Percentiles rank a stretch among this genome's conserved stretches.
Evolutionary conservation across 2,113 vertebrate genomes (phyloP).

Genomic region (Pungitius pungitius): DNA sequence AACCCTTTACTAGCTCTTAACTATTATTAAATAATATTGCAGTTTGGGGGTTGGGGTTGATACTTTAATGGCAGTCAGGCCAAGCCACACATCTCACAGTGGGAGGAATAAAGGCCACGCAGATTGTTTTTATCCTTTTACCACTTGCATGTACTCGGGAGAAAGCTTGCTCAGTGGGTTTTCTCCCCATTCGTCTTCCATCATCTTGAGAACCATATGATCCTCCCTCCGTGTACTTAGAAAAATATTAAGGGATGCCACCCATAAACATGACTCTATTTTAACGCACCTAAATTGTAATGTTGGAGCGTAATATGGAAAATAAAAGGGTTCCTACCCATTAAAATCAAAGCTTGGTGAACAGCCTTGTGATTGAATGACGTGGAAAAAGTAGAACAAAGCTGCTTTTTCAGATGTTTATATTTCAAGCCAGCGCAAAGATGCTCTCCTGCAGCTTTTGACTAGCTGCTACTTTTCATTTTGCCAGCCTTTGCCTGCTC

Average conservation of each 20-base stretch:
- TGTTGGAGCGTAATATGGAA: conserved; percentile 31
- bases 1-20: conserved; percentile 9
- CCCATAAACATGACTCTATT: conserved; percentile 36
- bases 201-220: conserved; percentile 41
- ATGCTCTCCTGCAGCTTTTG: conserved; percentile 5
- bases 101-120: conserved; percentile 35
- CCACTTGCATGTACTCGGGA: conserved; percentile 37
- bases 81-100: conserved; percentile 52
- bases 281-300: conserved; percentile 41
- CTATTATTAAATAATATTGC: conserved; percentile 43
- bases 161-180: conserved; percentile 35
- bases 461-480: conserved; percentile 18
- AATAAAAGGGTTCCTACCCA: conserved; percentile 7
- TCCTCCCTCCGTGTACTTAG: conserved; percentile 26
- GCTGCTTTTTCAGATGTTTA: conserved; percentile 4
- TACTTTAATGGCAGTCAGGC: too few species aligned
- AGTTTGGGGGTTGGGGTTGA: too few species aligned
- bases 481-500: conserved; percentile 15
- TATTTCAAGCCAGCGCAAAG: neutral
- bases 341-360: conserved; percentile 22
- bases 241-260: conserved; percentile 50
- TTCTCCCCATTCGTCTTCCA: conserved; percentile 19
- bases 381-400: conserved; percentile 29
- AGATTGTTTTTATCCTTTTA: conserved; percentile 35
- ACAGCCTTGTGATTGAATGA: conserved; percentile 5